These are phyloP conservation scores for Onchidella celtica DNA, from an alignment of 2,888 invertebrate species.

Conservation along the genomic window DNA sequence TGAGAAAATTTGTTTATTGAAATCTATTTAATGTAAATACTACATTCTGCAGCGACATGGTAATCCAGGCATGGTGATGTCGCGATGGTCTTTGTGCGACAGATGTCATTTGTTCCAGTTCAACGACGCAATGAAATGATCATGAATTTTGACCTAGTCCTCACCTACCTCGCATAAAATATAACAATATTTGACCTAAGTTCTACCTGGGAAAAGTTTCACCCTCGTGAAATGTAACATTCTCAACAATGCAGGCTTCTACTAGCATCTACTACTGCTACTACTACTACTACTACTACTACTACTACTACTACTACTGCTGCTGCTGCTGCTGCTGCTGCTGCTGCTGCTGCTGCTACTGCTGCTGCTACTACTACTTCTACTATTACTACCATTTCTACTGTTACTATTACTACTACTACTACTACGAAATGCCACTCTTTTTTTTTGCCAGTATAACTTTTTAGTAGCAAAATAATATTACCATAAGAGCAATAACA, in stretches of 20 bases:
- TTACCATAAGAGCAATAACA: too few relatives aligned
- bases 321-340: constrained; percentile 4
- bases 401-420: neutral
- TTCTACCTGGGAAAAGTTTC: neutral
- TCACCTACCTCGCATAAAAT: neutral
- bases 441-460: neutral
- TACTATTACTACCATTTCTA: too few relatives aligned
- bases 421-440: too few relatives aligned
- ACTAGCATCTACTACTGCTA: neutral
- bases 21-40: too few relatives aligned
- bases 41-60: too few relatives aligned
- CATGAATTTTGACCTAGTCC: neutral
- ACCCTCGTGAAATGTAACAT: neutral
- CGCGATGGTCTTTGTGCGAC: too few relatives aligned
- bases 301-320: constrained; percentile 16
- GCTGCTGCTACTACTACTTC: neutral
- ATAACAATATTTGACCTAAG: neutral
- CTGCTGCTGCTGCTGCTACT: neutral
- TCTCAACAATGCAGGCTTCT: neutral
- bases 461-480: too few relatives aligned
- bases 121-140: too few relatives aligned
- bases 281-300: constrained; percentile 26
- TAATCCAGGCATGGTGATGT: too few relatives aligned
- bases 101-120: too few relatives aligned
- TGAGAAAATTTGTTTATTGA: too few relatives aligned